These are phyloP conservation scores for Mongoloraphidia duomilia DNA, from an alignment of 2,888 invertebrate genomes.

Conservation along the genomic window DNA sequence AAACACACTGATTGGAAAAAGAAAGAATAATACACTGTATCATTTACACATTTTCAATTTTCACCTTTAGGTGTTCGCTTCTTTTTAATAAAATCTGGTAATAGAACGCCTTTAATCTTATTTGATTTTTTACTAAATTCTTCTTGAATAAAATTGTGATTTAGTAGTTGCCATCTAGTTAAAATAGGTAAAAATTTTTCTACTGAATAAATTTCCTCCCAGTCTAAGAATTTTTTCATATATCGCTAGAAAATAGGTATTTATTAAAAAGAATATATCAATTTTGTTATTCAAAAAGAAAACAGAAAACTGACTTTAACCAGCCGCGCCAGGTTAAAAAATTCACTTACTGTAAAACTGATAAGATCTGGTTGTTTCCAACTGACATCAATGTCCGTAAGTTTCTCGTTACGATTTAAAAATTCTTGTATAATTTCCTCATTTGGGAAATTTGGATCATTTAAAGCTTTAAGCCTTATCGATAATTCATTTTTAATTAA, in stretches of 20 bases:
- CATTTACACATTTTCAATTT: background rate
- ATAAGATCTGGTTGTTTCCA: constrained; percentile 54
- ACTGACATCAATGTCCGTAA: constrained; percentile 34
- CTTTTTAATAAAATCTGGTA: constrained; percentile 40
- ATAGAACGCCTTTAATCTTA: constrained; percentile 24
- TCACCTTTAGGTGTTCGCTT: constrained; percentile 34
- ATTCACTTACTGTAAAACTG: constrained; percentile 47
- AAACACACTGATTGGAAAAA: background rate
- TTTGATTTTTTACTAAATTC: constrained; percentile 7
- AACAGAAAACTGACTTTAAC: too few species aligned
- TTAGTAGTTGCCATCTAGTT: constrained; percentile 59
- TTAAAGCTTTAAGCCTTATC: constrained; percentile 51
- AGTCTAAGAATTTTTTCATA: constrained; percentile 48
- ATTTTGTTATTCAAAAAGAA: too few species aligned
- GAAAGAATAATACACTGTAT: background rate
- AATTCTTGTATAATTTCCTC: constrained; percentile 63
- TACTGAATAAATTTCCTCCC: constrained; percentile 63
- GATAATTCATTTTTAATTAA: constrained; percentile 52
- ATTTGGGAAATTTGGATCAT: constrained; percentile 50
- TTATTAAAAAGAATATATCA: background rate
- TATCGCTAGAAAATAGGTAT: constrained; percentile 37
- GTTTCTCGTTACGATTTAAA: constrained; percentile 36
- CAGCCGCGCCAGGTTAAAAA: background rate
- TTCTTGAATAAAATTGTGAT: constrained; percentile 20
- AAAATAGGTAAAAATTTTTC: constrained; percentile 62